phyloP scores from a whole-genome alignment of 2,888 invertebrate species.

The Xylota sylvarum region DNA sequence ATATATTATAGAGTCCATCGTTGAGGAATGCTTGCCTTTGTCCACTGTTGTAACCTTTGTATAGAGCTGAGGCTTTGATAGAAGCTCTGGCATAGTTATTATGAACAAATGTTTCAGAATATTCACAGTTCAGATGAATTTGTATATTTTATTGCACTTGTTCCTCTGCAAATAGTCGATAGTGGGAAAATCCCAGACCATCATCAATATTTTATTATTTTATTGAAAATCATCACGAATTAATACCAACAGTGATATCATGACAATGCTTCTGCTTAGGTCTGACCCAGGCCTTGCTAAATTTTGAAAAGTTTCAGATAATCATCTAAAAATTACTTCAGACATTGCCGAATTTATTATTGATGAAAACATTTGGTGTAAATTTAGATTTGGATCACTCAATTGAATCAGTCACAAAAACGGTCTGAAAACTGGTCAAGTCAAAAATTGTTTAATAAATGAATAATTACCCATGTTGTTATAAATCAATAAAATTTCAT shows the following conservation, averaged over 20 bases:
- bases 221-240: neutral
- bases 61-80: neutral
- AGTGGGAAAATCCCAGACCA: too few relatives aligned
- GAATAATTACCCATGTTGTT: too few relatives aligned
- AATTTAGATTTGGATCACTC: neutral
- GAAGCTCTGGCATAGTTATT: neutral
- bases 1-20: neutral
- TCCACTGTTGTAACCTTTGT: neutral
- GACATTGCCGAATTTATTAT: neutral
- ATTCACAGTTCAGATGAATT: neutral
- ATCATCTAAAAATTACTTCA: neutral
- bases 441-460: too few relatives aligned
- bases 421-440: too few relatives aligned
- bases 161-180: too few relatives aligned
- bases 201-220: too few relatives aligned
- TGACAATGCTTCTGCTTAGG: neutral
- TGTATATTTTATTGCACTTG: neutral
- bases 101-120: conserved; percentile 7
- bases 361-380: neutral
- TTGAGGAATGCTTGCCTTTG: neutral
- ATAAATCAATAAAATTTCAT: too few relatives aligned
- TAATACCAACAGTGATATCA: too few relatives aligned
- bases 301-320: neutral
- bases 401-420: neutral
- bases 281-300: too few relatives aligned